phyloP scores from a whole-genome alignment of 2,888 invertebrate species.

The Rhagonycha fulva region DNA sequence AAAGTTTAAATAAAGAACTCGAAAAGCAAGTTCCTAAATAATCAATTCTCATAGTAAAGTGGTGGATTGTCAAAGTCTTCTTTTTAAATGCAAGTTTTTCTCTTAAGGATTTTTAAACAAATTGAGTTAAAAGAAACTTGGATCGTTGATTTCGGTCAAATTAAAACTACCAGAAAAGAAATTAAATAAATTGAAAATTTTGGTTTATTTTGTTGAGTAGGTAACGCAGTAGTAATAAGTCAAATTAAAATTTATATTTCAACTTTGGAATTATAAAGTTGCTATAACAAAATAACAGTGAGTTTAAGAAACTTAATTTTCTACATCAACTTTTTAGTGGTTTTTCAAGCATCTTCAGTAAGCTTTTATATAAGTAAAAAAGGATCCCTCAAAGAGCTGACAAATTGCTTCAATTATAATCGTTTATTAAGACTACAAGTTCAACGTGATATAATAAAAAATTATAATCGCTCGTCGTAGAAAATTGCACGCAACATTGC shows the following conservation, averaged over 20 bases:
- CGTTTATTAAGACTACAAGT: constrained; percentile 16
- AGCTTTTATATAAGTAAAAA: not conserved
- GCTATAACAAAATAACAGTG: not conserved
- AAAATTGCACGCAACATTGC: constrained; percentile 11
- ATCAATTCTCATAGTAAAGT: not conserved
- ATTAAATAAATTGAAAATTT: not conserved
- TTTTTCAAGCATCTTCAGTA: not conserved
- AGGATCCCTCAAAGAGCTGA: constrained; percentile 12
- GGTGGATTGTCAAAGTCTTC: not conserved
- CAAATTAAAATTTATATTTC: not conserved
- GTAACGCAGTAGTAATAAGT: not conserved
- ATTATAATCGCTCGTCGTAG: constrained; percentile 10
- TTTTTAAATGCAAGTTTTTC: not conserved
- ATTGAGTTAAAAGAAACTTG: not conserved
- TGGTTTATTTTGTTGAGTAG: not conserved
- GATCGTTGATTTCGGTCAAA: not conserved
- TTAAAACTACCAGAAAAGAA: not conserved
- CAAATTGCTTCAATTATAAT: constrained; percentile 23
- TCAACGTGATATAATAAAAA: constrained; percentile 17
- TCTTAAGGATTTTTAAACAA: not conserved
- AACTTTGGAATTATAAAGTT: not conserved
- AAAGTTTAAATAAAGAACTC: not conserved
- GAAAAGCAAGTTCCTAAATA: not conserved
- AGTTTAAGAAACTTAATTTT: constrained; percentile 1
- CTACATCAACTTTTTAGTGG: not conserved